Evolutionary conservation across 1,140 invertebrate genomes (phyloP).

Genomic region (Yoshiicerus persimilis): DNA sequence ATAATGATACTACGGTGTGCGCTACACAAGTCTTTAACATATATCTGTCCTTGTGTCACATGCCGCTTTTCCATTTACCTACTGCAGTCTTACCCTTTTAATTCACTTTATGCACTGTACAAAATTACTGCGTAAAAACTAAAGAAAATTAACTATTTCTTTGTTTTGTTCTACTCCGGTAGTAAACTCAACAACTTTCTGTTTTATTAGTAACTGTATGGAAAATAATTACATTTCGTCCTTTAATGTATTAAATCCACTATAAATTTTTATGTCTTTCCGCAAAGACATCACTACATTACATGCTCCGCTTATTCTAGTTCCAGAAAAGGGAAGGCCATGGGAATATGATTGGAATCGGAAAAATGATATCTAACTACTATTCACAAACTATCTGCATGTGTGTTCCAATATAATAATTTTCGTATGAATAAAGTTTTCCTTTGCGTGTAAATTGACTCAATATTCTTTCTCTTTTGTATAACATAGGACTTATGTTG

Average conservation of each 20-base stretch:
- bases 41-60: neutral
- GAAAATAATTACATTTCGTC: neutral
- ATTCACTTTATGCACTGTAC: neutral
- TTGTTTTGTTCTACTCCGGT: neutral
- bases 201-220: neutral
- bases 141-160: neutral
- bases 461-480: neutral
- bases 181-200: neutral
- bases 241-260: neutral
- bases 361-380: neutral
- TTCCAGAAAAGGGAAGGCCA: neutral
- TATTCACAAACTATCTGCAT: neutral
- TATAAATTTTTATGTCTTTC: neutral
- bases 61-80: neutral
- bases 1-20: neutral
- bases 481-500: too few species aligned
- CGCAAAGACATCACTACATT: neutral
- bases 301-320: too few species aligned
- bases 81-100: neutral
- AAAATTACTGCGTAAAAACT: neutral
- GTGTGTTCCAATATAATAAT: neutral
- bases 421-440: neutral
- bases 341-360: neutral
- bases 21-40: neutral
- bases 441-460: neutral